A percentile compares a stretch with the other conserved stretches of the same genome.
phyloP scores from a whole-genome alignment of 1,140 invertebrate species.

The Neotoxoptera formosana region DNA sequence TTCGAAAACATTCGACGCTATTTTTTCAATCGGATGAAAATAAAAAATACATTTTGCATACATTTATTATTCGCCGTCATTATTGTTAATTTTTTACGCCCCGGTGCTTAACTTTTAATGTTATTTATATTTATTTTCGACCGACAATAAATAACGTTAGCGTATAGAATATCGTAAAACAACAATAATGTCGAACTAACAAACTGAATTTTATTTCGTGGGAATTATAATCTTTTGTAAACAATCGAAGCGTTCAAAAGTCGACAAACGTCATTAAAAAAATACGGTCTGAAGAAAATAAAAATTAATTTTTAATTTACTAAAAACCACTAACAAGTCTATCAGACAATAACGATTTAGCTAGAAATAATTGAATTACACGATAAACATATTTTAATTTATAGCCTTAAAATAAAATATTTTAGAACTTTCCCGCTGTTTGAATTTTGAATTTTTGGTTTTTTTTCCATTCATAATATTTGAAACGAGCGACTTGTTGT shows the following conservation, averaged over 20 bases:
- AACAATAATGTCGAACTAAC: background rate
- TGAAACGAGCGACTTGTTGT: background rate
- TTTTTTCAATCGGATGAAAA: background rate
- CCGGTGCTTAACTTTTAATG: background rate
- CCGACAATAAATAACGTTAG: no score
- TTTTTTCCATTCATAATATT: background rate
- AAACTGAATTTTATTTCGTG: background rate
- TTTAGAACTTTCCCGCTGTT: background rate
- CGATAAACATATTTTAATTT: no score
- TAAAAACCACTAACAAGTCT: background rate
- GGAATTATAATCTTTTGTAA: background rate
- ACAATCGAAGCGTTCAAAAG: background rate
- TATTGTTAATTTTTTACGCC: background rate
- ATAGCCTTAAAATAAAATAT: background rate
- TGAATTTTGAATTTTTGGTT: background rate
- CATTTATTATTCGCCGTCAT: background rate
- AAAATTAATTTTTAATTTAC: background rate
- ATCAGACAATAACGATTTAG: background rate
- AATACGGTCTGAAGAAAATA: background rate
- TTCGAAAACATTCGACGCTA: background rate
- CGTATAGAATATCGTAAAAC: background rate
- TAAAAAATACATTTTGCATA: background rate
- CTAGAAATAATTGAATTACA: background rate
- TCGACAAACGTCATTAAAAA: background rate
- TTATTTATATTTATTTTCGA: background rate